These are phyloP conservation scores for Cheilosia vernalis DNA, from an alignment of 2,888 invertebrate genomes.

Conservation along the genomic window DNA sequence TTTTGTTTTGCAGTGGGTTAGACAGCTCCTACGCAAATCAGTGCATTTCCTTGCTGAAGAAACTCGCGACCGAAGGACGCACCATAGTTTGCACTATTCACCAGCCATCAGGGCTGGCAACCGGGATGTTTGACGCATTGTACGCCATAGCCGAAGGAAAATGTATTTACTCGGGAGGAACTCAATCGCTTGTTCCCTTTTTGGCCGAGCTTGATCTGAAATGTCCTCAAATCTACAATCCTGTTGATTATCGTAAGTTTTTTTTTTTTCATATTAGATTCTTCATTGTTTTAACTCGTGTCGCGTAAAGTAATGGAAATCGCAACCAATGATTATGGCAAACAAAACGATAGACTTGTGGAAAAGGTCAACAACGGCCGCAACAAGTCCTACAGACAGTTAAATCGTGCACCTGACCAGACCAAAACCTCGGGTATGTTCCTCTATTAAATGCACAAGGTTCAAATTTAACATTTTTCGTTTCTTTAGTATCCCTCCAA, in stretches of 20 bases:
- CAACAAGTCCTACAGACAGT: conserved; percentile 85
- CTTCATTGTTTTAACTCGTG: not conserved
- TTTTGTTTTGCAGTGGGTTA: conserved; percentile 86
- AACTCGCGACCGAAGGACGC: conserved; percentile 91
- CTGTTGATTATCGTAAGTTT: conserved; percentile 92
- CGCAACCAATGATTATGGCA: conserved; percentile 91
- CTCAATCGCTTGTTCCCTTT: conserved; percentile 90
- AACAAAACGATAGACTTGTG: conserved; percentile 84
- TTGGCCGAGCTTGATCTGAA: conserved; percentile 87
- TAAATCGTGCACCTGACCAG: conserved; percentile 78
- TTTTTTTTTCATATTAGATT: not conserved
- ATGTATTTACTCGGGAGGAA: conserved; percentile 92
- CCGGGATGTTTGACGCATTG: conserved; percentile 94
- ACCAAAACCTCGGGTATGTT: conserved; percentile 80
- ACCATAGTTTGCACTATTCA: conserved; percentile 95
- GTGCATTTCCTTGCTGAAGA: conserved; percentile 90
- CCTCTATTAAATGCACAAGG: not conserved
- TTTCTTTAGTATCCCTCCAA: conserved; percentile 19
- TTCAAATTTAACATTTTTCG: not conserved
- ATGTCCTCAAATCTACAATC: conserved; percentile 95
- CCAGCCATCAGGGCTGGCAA: conserved; percentile 93
- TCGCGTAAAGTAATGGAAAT: conserved; percentile 89
- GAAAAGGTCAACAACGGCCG: conserved; percentile 87
- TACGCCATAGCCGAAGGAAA: conserved; percentile 92
- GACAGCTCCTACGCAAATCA: conserved; percentile 93